These are phyloP conservation scores for Xiphophorus couchianus DNA, from an alignment of 2,113 vertebrate species.

Conservation along the genomic window DNA sequence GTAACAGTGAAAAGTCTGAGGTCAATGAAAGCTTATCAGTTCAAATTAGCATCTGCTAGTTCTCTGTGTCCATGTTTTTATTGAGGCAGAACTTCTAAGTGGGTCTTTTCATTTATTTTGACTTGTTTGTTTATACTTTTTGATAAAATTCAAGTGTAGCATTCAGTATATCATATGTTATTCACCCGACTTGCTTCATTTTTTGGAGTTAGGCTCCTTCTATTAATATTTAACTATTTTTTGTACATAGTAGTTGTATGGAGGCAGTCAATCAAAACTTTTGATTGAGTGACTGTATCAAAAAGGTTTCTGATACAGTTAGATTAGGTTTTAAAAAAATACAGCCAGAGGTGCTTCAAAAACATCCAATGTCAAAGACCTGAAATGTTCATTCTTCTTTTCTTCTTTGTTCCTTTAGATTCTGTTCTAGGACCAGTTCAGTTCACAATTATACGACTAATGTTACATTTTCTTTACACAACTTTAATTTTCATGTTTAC, in stretches of 20 bases:
- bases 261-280: background rate
- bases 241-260: background rate
- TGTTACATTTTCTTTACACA: background rate
- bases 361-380: background rate
- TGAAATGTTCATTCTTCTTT: background rate
- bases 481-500: background rate
- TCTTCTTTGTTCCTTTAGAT: background rate
- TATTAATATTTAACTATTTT: background rate
- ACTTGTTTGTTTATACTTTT: no score
- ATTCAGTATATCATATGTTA: background rate
- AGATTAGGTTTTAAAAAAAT: background rate
- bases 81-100: background rate
- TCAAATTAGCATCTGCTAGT: background rate
- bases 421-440: background rate
- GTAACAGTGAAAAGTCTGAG: background rate
- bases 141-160: background rate
- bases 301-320: no score
- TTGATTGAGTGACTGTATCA: background rate
- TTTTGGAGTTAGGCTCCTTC: background rate
- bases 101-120: no score
- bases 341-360: background rate
- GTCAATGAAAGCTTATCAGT: background rate
- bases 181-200: background rate
- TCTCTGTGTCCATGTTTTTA: background rate
- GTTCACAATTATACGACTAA: background rate